phyloP scores from a whole-genome alignment of 1,140 invertebrate species.

The Drosophila subobscura region DNA sequence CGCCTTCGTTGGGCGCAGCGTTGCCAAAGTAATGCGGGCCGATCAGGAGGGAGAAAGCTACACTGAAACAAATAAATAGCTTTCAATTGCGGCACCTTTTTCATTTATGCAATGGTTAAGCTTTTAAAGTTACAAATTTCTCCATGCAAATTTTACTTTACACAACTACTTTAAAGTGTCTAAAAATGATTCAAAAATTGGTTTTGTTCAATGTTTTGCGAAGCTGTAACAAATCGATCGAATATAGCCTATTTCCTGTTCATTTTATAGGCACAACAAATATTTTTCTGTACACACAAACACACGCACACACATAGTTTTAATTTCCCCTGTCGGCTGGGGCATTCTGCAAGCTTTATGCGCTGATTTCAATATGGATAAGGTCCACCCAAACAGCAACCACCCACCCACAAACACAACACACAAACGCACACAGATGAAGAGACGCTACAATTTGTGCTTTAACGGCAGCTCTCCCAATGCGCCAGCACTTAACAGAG shows the following conservation, averaged over 20 bases:
- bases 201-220: too few species aligned
- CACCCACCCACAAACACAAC: not conserved
- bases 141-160: too few species aligned
- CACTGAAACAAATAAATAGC: too few species aligned
- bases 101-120: too few species aligned
- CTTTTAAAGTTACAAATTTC: too few species aligned
- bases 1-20: conserved; percentile 27
- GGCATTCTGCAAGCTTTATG: conserved; percentile 35
- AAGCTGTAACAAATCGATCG: too few species aligned
- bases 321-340: conserved; percentile 52
- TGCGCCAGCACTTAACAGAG: conserved; percentile 39
- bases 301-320: conserved; percentile 54
- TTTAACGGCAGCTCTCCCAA: conserved; percentile 27
- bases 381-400: not conserved
- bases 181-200: conserved; percentile 1
- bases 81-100: too few species aligned
- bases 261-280: too few species aligned
- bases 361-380: conserved; percentile 58
- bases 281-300: not conserved
- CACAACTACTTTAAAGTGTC: too few species aligned
- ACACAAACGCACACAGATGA: not conserved
- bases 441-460: conserved; percentile 24
- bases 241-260: too few species aligned
- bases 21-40: conserved; percentile 25
- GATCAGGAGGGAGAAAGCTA: too few species aligned